Conservation (phyloP, 2,113 vertebrate species). For the Cinclus mexicanus region DNA sequence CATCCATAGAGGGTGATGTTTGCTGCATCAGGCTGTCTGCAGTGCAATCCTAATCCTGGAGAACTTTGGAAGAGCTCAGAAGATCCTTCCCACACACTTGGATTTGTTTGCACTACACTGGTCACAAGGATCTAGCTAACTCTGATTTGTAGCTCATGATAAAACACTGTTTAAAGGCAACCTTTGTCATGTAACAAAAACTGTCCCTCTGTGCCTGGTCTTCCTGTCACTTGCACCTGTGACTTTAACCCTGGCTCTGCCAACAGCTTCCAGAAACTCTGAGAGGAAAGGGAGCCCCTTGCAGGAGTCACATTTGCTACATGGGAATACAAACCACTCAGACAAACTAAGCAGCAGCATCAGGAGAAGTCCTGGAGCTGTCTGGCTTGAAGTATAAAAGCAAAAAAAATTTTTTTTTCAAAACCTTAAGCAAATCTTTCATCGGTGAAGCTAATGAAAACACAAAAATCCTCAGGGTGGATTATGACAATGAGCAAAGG, state of each 20-base stretch:
- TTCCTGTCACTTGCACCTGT: neutral
- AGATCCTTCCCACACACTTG: neutral
- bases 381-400: neutral
- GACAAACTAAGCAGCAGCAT: neutral
- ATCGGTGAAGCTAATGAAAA: neutral
- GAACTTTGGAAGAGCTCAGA: neutral
- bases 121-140: neutral
- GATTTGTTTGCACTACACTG: fast-evolving
- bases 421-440: neutral
- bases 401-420: neutral
- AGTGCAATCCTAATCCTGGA: neutral
- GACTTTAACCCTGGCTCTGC: neutral
- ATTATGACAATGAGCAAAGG: neutral
- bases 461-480: neutral
- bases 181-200: neutral
- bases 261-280: neutral
- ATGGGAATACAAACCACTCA: neutral
- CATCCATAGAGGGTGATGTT: neutral
- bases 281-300: neutral
- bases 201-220: neutral
- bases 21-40: neutral
- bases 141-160: neutral
- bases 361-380: neutral
- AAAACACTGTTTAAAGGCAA: neutral
- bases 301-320: neutral